Base-by-base conservation (phyloP, 2,888 invertebrate genomes). In the Autographa gamma region DNA sequence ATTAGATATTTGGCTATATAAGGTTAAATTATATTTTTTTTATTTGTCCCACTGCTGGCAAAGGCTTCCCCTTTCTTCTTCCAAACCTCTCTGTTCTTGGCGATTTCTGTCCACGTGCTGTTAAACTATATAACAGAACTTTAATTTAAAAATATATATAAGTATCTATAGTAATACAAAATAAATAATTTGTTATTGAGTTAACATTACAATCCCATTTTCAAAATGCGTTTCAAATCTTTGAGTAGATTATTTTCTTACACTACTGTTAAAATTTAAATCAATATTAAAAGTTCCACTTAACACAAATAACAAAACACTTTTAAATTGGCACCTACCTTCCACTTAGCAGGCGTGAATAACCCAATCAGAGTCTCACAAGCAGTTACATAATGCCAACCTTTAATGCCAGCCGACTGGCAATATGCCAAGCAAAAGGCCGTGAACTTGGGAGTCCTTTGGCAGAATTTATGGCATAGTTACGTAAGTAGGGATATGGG, bases 401-500 rank as follows among this genome's bases (percentile, higher is more conserved):
- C 73, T 69, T 72, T 80, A 80, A 69, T 75, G 77, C 61, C 81
- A 69, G 70, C 48, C 67, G 65, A 62, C 72, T 82, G 82, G 82
- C 82, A 71, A 69, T 19, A 38, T 64, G 82, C 82, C 82, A 82
- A 70, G 34, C 32, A 25, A 60, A 58, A 71, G 84, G 75, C 71
- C 84, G 56, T 83, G 82, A 82, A 77, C 82, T 82, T 84, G 76
- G 68, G 60, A 71, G 58, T 61, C 60, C 66, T 78, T 63, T 72
- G 67, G 61, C 66, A 71, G 14, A 72, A 82, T 82, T 81, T 81
- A 82, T 82, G 68, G 74, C 69, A 66, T 48, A 14, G 63, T 81
- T 77, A 74, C 77, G 82, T 80, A 84, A 81, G 79, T 43, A 64
- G 71, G 70, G 65, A 79, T 71, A 31, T 69, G 75, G 77, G 69